Percentiles rank a stretch among this genome's conserved stretches.
Evolutionary conservation across 2,888 invertebrate genomes (phyloP).

Genomic region (Mayetiola destructor): DNA sequence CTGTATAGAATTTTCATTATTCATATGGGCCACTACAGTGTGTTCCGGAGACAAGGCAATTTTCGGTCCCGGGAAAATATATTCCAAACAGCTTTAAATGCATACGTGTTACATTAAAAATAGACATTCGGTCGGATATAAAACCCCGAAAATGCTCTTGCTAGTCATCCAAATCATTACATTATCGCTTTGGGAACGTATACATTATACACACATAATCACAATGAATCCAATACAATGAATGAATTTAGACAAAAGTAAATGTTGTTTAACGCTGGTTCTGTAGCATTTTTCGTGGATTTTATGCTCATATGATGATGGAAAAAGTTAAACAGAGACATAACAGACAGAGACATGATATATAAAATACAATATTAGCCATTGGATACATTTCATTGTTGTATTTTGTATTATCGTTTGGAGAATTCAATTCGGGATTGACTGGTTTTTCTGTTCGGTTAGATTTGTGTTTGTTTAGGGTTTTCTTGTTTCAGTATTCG

Average conservation of each 20-base stretch:
- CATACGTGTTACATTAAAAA: background rate
- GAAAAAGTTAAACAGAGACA: background rate
- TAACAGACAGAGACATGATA: background rate
- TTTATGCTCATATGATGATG: too few species aligned
- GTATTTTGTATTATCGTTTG: background rate
- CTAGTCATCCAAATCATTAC: slow-evolving; percentile 11
- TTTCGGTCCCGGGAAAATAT: background rate
- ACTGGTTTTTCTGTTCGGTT: too few species aligned
- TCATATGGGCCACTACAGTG: too few species aligned
- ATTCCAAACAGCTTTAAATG: too few species aligned
- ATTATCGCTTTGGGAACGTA: slow-evolving; percentile 2
- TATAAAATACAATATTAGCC: background rate
- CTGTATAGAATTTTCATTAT: background rate
- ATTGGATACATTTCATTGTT: background rate
- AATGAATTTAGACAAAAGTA: slow-evolving; percentile 7
- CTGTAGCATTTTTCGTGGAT: slow-evolving; percentile 1
- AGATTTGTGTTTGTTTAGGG: slow-evolving; percentile 12
- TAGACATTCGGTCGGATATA: background rate
- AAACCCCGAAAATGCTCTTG: slow-evolving; percentile 1
- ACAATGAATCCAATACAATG: background rate
- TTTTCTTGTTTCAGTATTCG: background rate
- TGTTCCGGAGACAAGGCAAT: background rate
- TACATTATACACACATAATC: background rate
- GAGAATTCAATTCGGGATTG: slow-evolving; percentile 3
- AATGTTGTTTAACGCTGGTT: slow-evolving; percentile 2